These are phyloP conservation scores for Lepas anatifera DNA, from an alignment of 2,888 invertebrate species.

Conservation along the genomic window DNA sequence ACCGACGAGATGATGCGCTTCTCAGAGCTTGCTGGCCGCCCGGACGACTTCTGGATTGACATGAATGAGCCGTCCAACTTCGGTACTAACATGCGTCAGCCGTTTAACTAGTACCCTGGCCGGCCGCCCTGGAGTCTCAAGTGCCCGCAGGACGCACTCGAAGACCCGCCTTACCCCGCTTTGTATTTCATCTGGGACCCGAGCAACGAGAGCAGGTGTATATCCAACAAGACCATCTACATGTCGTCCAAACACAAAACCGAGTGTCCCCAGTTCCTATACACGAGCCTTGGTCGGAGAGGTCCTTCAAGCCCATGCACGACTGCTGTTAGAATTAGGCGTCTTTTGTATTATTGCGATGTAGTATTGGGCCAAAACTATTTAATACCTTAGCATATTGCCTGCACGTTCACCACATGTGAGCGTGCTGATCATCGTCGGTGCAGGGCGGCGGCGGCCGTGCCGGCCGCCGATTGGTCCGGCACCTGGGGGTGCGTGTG, in stretches of 20 bases:
- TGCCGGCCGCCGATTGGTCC: no score
- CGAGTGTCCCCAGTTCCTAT: conserved; percentile 30
- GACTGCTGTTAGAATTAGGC: no score
- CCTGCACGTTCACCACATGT: no score
- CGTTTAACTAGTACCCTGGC: conserved; percentile 22
- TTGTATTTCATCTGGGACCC: neutral
- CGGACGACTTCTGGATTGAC: conserved; percentile 76
- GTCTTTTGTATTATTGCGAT: no score
- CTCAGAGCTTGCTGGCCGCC: conserved; percentile 14
- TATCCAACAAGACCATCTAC: conserved; percentile 23
- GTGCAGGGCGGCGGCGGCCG: no score
- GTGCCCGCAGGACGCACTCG: conserved; percentile 44
- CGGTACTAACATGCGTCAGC: conserved; percentile 25
- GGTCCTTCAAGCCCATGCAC: no score
- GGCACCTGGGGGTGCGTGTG: no score
- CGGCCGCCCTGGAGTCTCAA: conserved; percentile 22
- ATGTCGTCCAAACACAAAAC: conserved; percentile 23
- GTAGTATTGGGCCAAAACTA: no score
- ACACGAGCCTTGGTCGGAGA: no score
- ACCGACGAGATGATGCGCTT: conserved; percentile 24
- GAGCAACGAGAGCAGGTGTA: neutral
- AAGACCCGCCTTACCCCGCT: conserved; percentile 50
- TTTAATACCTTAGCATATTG: no score
- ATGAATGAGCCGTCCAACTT: conserved; percentile 87
- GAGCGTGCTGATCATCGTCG: no score